Base-by-base conservation (phyloP, 2,113 vertebrate species). In the Gymnorhina tibicen region DNA sequence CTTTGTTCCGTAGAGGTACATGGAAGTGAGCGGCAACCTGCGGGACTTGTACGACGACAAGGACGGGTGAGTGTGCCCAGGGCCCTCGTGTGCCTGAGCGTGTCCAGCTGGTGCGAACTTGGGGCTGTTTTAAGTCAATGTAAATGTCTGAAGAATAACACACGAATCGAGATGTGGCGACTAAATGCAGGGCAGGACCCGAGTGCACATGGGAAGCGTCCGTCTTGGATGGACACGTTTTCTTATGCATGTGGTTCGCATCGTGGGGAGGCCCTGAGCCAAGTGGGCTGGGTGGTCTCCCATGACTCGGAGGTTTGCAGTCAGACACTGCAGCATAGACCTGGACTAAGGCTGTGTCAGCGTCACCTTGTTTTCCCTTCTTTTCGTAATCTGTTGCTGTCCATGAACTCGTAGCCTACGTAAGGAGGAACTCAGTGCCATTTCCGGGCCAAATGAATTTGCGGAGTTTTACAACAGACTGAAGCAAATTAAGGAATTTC, bases 401-500 rank as follows among this genome's bases (percentile, higher is more conserved):
- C 15, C 11, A 0, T 63, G 63, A 17, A 52, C 66, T 60, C 18
- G 0, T 42, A 99, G 99, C 16, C 98, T 99, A 81, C 98, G 99
- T 41, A 99, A 98, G 41, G 99, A 99, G 44, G 99, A 99, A 32
- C 99, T 99, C 19, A 98, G 97, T 58, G 99, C 99, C 77, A 99
- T 99, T 95, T 99, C 99, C 0, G 99, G 99, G 89, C 99, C 99
- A 39, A 99, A 99, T 6, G 99, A 99, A 79, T 99, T 99, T 95
- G 99, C 99, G 0, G 99, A 99, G 88, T 99, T 99, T 96, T 99
- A 99, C 97, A 99, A 99, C 82, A 97, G 99, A 55, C 98, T 99
- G 90, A 99, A 99, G 60, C 99, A 99, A 88, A 99, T 99, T 44
- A 99, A 99, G 93, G 99, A 99, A 81, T 99, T 99, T 87, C 99